Evolutionary conservation across 2,113 vertebrate genomes (phyloP).

Genomic region (Semnornis frantzii): DNA sequence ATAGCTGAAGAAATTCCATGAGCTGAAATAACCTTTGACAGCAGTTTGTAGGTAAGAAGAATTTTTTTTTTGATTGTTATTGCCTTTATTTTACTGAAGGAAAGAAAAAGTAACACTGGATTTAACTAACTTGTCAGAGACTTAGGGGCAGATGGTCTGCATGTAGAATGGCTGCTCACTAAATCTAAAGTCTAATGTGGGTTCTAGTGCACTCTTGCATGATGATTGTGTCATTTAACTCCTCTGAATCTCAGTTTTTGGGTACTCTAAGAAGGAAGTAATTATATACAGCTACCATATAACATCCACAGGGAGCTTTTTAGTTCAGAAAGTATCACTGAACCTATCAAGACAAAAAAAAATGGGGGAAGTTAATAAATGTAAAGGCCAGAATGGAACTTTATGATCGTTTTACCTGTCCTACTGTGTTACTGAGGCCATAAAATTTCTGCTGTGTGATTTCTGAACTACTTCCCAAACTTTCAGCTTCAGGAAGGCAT

Average conservation of each 20-base stretch:
- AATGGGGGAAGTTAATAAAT: slow-evolving; percentile 50
- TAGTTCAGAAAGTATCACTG: slow-evolving; percentile 12
- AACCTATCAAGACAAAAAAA: slow-evolving; percentile 48
- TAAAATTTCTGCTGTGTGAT: slow-evolving; percentile 27
- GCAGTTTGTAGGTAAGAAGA: neutral
- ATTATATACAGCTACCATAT: slow-evolving; percentile 51
- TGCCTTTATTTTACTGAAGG: neutral
- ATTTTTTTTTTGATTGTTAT: neutral
- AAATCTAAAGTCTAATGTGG: neutral
- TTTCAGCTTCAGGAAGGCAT: slow-evolving; percentile 17
- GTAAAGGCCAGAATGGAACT: slow-evolving; percentile 58
- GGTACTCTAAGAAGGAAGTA: neutral
- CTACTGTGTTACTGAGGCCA: slow-evolving; percentile 7
- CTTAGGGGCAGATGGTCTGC: neutral
- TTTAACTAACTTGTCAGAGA: slow-evolving; percentile 9
- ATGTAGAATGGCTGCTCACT: neutral
- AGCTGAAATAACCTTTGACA: neutral
- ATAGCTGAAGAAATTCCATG: neutral
- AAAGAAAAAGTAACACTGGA: neutral
- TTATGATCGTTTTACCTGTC: slow-evolving; percentile 52
- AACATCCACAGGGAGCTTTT: slow-evolving; percentile 20
- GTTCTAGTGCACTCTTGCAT: slow-evolving; percentile 19
- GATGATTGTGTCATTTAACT: slow-evolving; percentile 32
- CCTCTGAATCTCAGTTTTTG: neutral
- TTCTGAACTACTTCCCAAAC: slow-evolving; percentile 38